Evolutionary conservation across 2,113 vertebrate species (phyloP).

Genomic region (Scomber colias): DNA sequence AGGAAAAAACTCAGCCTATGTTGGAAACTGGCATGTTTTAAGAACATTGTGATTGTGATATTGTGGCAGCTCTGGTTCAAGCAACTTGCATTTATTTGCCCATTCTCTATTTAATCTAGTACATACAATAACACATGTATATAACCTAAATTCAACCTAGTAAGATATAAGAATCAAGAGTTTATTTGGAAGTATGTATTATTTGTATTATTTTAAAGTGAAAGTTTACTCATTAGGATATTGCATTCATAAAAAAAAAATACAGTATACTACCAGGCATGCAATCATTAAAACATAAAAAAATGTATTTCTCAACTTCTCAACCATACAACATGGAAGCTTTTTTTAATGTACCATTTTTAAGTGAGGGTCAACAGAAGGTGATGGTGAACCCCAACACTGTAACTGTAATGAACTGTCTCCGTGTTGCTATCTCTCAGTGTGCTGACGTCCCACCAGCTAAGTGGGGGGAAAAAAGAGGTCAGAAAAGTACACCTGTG

Average conservation of each 20-base stretch:
- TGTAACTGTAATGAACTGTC: not conserved
- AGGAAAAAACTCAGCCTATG: slow-evolving; percentile 2
- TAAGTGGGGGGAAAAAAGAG: not conserved
- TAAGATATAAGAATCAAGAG: not conserved
- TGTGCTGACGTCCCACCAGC: not conserved
- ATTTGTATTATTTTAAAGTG: not conserved
- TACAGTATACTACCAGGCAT: not conserved
- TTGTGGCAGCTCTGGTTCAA: no score
- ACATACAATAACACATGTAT: no score
- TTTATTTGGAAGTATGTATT: not conserved
- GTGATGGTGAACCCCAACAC: not conserved
- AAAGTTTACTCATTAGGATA: not conserved
- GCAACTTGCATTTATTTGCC: no score
- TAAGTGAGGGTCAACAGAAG: not conserved
- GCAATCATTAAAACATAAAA: no score
- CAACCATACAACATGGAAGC: not conserved
- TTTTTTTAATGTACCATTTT: not conserved
- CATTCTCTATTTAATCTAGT: no score
- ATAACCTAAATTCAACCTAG: no score
- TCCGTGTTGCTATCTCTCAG: not conserved
- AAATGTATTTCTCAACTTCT: no score
- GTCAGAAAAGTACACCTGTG: not conserved
- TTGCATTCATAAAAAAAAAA: not conserved
- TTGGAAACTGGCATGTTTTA: not conserved
- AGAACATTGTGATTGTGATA: no score